Evolutionary conservation across 2,113 vertebrate genomes (phyloP).

Genomic region (Setophaga kirtlandii): DNA sequence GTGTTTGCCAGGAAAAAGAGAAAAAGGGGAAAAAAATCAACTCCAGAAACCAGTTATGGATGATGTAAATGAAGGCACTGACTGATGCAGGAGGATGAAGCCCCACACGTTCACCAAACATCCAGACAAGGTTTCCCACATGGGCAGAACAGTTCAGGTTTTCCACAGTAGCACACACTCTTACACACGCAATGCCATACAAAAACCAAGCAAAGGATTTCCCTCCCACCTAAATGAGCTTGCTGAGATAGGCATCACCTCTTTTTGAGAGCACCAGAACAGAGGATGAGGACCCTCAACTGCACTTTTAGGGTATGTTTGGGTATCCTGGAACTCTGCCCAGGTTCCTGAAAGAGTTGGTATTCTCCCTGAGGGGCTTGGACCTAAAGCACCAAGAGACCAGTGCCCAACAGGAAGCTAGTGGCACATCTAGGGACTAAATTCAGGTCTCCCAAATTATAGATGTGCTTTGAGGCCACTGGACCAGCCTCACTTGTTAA

Average conservation of each 20-base stretch:
- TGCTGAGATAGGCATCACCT: rapidly evolving
- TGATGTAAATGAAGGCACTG: neutral
- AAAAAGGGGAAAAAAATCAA: neutral
- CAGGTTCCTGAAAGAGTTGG: neutral
- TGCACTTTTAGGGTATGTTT: neutral
- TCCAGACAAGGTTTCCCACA: neutral
- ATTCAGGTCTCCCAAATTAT: neutral
- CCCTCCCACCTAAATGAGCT: neutral
- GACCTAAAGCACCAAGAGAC: neutral
- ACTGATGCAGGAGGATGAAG: neutral
- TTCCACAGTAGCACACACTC: neutral
- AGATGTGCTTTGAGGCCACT: neutral
- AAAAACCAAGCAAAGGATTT: neutral
- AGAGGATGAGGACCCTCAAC: neutral
- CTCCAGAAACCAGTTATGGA: neutral
- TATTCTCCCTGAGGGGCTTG: neutral
- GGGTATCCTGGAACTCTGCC: neutral
- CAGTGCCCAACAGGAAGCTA: neutral
- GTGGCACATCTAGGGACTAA: neutral
- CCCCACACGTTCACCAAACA: neutral
- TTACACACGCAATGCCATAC: rapidly evolving
- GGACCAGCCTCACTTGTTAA: neutral
- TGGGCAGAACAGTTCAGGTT: neutral
- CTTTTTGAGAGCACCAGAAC: neutral
- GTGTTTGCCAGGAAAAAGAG: neutral